Percentiles rank a stretch among this genome's conserved stretches.
Conservation (phyloP, 1,140 invertebrate species). For the Lineus longissimus region DNA sequence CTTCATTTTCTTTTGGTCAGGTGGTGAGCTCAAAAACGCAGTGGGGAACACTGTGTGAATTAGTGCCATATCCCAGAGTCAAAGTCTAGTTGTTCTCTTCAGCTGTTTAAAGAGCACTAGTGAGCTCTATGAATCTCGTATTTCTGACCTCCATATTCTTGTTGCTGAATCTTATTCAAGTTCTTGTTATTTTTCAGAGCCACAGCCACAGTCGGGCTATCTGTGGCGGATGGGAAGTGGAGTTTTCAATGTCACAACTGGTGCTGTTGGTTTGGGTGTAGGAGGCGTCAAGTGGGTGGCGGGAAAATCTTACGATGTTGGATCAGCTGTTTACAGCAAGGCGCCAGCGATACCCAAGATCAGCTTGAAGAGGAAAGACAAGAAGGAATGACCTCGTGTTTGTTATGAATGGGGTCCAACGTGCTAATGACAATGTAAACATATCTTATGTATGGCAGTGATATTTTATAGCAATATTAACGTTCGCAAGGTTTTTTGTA, state of each 20-base stretch:
- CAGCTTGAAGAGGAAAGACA: constrained; percentile 17
- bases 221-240: constrained; percentile 47
- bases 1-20: neutral
- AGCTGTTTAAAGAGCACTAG: neutral
- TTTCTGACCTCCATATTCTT: neutral
- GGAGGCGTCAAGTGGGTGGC: constrained; percentile 50
- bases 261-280: constrained; percentile 40
- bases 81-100: neutral
- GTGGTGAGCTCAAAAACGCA: neutral
- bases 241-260: constrained; percentile 38
- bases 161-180: neutral
- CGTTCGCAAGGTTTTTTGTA: no score
- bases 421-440: neutral
- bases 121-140: neutral
- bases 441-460: no score
- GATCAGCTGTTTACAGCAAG: constrained; percentile 35
- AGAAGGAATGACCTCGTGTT: constrained; percentile 17
- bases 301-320: constrained; percentile 46
- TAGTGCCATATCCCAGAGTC: neutral
- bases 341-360: constrained; percentile 14
- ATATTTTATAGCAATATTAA: no score
- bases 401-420: neutral
- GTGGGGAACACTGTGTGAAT: neutral
- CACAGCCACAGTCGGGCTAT: constrained; percentile 26
- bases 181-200: constrained; percentile 26